These are phyloP conservation scores for Drosophila aldrichi DNA, from an alignment of 2,888 invertebrate genomes.

Conservation along the genomic window DNA sequence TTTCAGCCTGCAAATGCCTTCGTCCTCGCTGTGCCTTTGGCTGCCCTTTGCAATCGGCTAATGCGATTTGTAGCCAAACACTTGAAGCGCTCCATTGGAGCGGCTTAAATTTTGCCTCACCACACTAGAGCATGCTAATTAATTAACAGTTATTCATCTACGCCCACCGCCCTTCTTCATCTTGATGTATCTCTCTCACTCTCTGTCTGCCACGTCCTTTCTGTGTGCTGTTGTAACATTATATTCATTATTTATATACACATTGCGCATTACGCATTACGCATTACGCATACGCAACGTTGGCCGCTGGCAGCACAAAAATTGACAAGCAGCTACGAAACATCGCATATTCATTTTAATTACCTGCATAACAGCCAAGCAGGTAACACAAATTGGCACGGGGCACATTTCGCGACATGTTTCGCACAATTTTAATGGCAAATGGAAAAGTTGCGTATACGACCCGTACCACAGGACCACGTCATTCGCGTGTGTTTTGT, in stretches of 20 bases:
- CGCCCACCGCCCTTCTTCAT: background rate
- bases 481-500: background rate
- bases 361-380: constrained; percentile 70
- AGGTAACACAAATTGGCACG: constrained; percentile 54
- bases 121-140: constrained; percentile 59
- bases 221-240: constrained; percentile 35
- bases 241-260: constrained; percentile 69
- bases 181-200: background rate
- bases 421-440: constrained; percentile 66
- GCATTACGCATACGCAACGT: constrained; percentile 58
- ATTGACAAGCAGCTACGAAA: constrained; percentile 52
- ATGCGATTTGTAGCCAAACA: constrained; percentile 65
- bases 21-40: constrained; percentile 21
- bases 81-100: constrained; percentile 50
- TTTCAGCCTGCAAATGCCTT: background rate
- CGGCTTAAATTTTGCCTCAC: constrained; percentile 52
- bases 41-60: constrained; percentile 41
- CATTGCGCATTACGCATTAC: constrained; percentile 56
- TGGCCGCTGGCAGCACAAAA: constrained; percentile 45
- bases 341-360: constrained; percentile 68
- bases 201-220: background rate
- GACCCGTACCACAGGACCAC: constrained; percentile 21
- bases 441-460: constrained; percentile 71
- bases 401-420: constrained; percentile 58
- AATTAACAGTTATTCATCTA: constrained; percentile 57